Base-by-base conservation (phyloP, 2,888 invertebrate genomes). In the Byasa hedistus region DNA sequence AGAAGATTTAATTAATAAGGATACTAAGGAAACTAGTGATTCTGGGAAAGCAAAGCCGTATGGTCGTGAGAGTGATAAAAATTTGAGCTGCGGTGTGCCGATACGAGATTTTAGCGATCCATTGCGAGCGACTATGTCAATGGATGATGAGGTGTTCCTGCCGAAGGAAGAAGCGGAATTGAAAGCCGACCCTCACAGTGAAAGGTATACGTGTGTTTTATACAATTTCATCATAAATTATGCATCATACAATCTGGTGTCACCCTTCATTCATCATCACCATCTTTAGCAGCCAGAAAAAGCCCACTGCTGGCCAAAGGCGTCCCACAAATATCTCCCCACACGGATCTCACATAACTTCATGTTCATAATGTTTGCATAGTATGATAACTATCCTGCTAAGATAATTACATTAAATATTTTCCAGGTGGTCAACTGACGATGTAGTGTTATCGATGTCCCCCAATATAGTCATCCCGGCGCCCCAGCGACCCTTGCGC, bases 401-500 rank as follows among this genome's bases (percentile, higher is more conserved):
- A 32, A 0, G 7, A 32, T 7, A 32, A 32, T 32, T 32, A 10
- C 32, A 10, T 32, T 10, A 32, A 10, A 32, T 32, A 32, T 32
- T 32, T 48, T 48, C 17, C 92, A 96, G 79, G 94, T 96, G 87
- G 95, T 89, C 83, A 0, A 84, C 86, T 0, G 92, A 91, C 71
- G 92, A 92, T 76, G 84, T 83, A 44, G 86, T 89, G n/a, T 77
- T 92, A 1, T 97, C 97, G 0, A 94, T 96, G 70, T 98, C 98
- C 0, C 98, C 99, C 0, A 96, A 95, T 81, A 92, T 98, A 17
- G 94, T 95, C 66, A 96, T 96, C 76, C 94, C 96, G 0, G 93
- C 97, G 65, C 99, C 99, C 0, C 98, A 95, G 87, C 85, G 98
- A 70, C 98, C 98, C 87, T 96, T 97, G 0, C 97, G 97, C 79